Evolutionary conservation across 2,888 invertebrate species (phyloP).

Genomic region (Hemicrepidius hirtus): DNA sequence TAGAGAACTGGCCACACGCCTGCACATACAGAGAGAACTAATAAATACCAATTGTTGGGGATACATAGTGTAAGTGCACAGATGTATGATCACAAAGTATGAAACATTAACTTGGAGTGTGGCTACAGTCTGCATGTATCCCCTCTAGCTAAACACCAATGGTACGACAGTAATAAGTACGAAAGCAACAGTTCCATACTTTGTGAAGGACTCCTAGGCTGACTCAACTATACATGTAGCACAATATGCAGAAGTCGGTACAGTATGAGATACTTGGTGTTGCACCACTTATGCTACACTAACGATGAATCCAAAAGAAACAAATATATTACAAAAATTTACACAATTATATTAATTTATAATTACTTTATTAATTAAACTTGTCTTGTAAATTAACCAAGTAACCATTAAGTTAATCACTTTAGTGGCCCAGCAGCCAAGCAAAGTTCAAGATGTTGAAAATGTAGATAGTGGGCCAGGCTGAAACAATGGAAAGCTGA

Average conservation of each 20-base stretch:
- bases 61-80: conserved; percentile 67
- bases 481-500: conserved; percentile 73
- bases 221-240: conserved; percentile 67
- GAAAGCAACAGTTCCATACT: conserved; percentile 67
- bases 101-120: conserved; percentile 63
- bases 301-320: conserved; percentile 58
- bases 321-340: conserved; percentile 74
- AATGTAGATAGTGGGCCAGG: conserved; percentile 70
- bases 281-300: conserved; percentile 62
- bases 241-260: conserved; percentile 65
- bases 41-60: conserved; percentile 55
- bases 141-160: conserved; percentile 56
- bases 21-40: conserved; percentile 49
- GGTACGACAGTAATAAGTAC: conserved; percentile 62
- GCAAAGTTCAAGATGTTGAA: conserved; percentile 70
- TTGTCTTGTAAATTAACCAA: conserved; percentile 69
- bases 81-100: conserved; percentile 70
- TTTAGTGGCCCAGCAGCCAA: conserved; percentile 70
- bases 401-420: conserved; percentile 70
- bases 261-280: conserved; percentile 60
- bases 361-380: conserved; percentile 69
- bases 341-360: conserved; percentile 72
- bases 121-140: conserved; percentile 57
- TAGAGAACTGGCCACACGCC: conserved; percentile 52
- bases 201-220: conserved; percentile 64